These are phyloP conservation scores for Grammatotria lemairii DNA, from an alignment of 2,113 vertebrate species.

Conservation along the genomic window DNA sequence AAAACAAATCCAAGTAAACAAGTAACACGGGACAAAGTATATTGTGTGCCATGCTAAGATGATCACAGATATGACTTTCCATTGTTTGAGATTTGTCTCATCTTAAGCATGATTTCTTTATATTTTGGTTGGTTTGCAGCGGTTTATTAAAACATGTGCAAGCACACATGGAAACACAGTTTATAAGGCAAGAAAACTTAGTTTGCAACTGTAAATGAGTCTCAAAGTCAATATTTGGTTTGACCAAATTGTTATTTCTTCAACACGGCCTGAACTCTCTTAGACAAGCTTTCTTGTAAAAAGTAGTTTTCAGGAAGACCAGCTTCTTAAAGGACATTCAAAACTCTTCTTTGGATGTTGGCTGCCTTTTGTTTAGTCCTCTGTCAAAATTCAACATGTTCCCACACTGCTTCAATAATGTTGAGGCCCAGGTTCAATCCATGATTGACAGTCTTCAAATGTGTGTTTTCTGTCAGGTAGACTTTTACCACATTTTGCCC, in stretches of 20 bases:
- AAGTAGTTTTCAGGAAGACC: not conserved
- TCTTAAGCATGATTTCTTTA: not conserved
- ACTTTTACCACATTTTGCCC: not conserved
- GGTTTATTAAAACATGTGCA: not conserved
- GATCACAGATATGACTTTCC: not conserved
- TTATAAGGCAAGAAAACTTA: not conserved
- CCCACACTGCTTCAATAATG: not conserved
- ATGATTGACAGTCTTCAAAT: not conserved
- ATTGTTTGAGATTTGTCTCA: not conserved
- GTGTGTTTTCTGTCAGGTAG: not conserved
- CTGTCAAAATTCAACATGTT: not conserved
- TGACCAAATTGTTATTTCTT: not conserved
- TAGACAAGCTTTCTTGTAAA: not conserved
- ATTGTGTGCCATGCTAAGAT: not conserved
- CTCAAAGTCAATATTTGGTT: not conserved
- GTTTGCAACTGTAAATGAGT: not conserved
- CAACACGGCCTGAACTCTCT: not conserved
- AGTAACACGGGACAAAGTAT: not conserved
- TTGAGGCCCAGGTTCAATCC: not conserved
- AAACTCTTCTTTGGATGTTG: not conserved
- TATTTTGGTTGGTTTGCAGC: not conserved
- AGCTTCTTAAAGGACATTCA: not conserved
- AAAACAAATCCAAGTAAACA: not conserved
- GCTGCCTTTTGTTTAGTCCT: not conserved
- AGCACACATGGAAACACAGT: not conserved